Evolutionary conservation across 1,140 invertebrate species (phyloP).

Genomic region (Aleiodes sp.): DNA sequence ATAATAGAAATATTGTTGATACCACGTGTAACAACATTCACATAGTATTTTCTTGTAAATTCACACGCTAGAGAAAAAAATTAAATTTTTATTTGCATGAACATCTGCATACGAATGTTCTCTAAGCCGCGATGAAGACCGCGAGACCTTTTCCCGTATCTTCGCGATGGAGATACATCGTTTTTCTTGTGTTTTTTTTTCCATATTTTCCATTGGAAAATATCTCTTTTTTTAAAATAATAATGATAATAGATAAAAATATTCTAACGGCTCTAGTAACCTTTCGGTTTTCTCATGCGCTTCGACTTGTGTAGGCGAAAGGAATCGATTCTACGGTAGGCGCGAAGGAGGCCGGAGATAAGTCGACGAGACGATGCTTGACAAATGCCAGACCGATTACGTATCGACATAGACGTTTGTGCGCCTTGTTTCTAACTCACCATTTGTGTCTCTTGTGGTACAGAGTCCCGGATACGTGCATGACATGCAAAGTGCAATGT

Average conservation of each 20-base stretch:
- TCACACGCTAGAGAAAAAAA: no score
- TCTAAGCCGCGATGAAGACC: no score
- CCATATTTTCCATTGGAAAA: conserved; percentile 2
- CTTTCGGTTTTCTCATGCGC: not conserved
- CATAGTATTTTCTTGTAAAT: no score
- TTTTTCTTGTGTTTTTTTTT: no score
- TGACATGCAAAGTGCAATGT: no score
- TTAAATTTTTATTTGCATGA: no score
- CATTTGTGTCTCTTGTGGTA: not conserved
- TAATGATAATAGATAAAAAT: not conserved
- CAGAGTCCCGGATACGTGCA: not conserved
- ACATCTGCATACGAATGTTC: no score
- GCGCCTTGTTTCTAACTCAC: not conserved
- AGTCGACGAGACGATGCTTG: conserved; percentile 24
- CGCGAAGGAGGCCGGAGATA: conserved; percentile 23
- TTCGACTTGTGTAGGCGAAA: conserved; percentile 11
- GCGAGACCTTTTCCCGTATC: not conserved
- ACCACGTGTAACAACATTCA: no score
- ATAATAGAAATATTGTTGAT: no score
- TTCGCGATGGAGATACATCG: not conserved
- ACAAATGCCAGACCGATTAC: conserved; percentile 46
- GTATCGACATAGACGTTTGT: conserved; percentile 23
- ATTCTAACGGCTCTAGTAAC: conserved; percentile 7
- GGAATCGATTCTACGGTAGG: conserved; percentile 21
- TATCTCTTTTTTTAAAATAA: not conserved